Conservation (phyloP, 1,140 invertebrate genomes). For the Archivesica marissinica region DNA sequence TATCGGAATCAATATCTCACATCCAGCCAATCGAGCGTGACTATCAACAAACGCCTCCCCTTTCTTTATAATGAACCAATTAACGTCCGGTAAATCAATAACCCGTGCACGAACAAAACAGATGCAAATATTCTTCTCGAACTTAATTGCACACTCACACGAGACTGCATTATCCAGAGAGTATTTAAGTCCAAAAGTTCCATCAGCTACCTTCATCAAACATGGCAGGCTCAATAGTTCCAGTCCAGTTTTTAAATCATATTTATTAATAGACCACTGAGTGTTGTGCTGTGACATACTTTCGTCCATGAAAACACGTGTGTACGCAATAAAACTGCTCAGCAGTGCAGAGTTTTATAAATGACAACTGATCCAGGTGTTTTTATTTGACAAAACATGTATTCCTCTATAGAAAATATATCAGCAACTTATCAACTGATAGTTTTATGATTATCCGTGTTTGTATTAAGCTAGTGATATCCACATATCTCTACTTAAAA, state of each 20-base stretch:
- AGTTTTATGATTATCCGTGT: no score
- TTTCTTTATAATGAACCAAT: conserved; percentile 37
- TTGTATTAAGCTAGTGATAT: no score
- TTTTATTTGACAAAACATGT: no score
- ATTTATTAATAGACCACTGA: conserved; percentile 36
- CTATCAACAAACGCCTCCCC: conserved; percentile 37
- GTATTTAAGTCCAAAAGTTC: background rate
- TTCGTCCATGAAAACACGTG: no score
- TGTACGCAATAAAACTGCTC: no score
- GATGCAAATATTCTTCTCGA: conserved; percentile 16
- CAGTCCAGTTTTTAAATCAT: conserved; percentile 53
- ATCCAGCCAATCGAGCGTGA: conserved; percentile 1
- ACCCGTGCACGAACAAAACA: conserved; percentile 39
- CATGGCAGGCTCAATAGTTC: conserved; percentile 43
- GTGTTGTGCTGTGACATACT: background rate
- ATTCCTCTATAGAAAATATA: no score
- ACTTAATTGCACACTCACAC: background rate
- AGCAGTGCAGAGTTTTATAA: no score
- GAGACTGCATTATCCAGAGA: background rate
- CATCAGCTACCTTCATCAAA: conserved; percentile 27
- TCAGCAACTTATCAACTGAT: no score
- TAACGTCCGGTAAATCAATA: conserved; percentile 8
- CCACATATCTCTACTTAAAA: no score
- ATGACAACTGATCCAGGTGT: no score
- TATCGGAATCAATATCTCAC: conserved; percentile 44